Evolutionary conservation across 2,113 vertebrate species (phyloP), one percentile per base, ranked within the genome.

Genomic region (Bucco capensis): DNA sequence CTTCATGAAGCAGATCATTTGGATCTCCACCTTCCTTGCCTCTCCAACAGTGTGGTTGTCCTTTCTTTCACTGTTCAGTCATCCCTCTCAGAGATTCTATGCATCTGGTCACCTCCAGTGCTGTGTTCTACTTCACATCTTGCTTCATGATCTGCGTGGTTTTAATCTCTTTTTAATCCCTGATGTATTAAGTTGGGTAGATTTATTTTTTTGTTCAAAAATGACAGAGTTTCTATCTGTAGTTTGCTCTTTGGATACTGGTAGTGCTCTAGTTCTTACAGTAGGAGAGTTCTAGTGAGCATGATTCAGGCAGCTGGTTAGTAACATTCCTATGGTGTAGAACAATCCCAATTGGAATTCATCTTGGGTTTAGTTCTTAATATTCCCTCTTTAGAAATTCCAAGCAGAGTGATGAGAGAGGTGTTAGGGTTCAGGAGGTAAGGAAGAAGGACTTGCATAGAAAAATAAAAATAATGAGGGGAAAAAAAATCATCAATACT

Each of bases 401-500:
- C 23, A 22, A 37, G 19, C 23, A 65, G 28, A 44, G 14, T 11
- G 9, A 3, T 51, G 47, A 57, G 56, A 58, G 25, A 61, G 3
- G n/a, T n/a, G n/a, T 3, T 27, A 17, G 30, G 25, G 40, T 17
- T 73, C 16, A 70, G 7, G 8, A 47, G 19, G 8, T 31, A 30
- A 67, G 12, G 65, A 80, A 51, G 37, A 33, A 51, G 14, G 11
- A 35, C 19, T 33, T 73, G 10, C 6, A 33, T 5, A 35, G 22
- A 22, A 62, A 65, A 90, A n/a, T n/a, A n/a, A n/a, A n/a, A n/a
- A 53, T 8, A 10, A 14, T 1, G 16, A 10, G 3, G 3, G n/a
- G n/a, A n/a, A n/a, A n/a, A 1, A 21, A 8, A 33, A 0, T 1
- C 1, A 2, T 6, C 58, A 27, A 9, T 12, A 30, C 44, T 13